Evolutionary conservation across 2,888 invertebrate genomes (phyloP).

Genomic region (Lagria hirta): DNA sequence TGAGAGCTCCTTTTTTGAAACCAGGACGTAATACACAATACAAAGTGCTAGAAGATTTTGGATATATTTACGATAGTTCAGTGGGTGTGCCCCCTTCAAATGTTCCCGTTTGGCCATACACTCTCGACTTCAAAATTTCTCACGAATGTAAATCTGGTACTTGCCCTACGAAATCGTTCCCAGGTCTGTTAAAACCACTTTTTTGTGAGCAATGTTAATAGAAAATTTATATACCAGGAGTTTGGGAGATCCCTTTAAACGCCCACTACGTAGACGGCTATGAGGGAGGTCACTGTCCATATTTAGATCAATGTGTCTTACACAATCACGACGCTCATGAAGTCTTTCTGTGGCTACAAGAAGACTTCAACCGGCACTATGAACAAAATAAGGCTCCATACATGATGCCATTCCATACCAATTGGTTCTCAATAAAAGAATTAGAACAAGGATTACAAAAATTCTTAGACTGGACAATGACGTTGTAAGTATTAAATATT

Average conservation of each 20-base stretch:
- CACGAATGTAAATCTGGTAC: constrained; percentile 91
- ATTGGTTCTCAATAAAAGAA: constrained; percentile 91
- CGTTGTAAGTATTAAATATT: constrained; percentile 66
- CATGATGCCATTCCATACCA: constrained; percentile 95
- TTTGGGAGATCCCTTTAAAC: constrained; percentile 92
- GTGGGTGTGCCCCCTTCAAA: constrained; percentile 80
- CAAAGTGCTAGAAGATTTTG: constrained; percentile 90
- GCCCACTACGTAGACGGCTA: constrained; percentile 85
- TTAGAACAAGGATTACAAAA: constrained; percentile 80
- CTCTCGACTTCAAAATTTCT: constrained; percentile 88
- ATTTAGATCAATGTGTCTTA: constrained; percentile 87
- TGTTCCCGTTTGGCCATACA: constrained; percentile 91
- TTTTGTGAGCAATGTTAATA: no score
- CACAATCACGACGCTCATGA: constrained; percentile 77
- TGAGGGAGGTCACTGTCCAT: constrained; percentile 91
- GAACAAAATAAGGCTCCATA: constrained; percentile 88
- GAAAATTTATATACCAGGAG: constrained; percentile 56
- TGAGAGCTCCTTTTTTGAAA: constrained; percentile 86
- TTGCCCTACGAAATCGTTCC: constrained; percentile 87
- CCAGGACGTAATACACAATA: constrained; percentile 92
- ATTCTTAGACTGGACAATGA: constrained; percentile 79
- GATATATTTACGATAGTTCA: constrained; percentile 91
- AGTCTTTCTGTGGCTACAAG: constrained; percentile 85
- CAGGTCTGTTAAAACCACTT: constrained; percentile 64
- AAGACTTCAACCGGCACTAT: constrained; percentile 83